Base-by-base conservation (phyloP, 2,888 invertebrate species). In the Oithona nana region DNA sequence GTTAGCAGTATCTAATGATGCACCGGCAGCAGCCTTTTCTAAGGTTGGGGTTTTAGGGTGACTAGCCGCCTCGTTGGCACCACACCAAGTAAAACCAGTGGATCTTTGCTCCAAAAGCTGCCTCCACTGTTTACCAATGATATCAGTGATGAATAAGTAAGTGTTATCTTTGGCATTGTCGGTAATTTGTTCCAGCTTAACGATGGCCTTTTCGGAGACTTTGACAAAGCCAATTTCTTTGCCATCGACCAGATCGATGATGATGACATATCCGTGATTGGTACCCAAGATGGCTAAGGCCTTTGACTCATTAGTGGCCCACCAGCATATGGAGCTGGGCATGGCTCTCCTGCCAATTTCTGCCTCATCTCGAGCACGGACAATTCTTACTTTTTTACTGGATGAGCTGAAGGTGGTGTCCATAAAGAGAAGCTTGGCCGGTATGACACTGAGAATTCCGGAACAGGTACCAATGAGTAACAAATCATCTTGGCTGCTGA, bases 261-360 rank as follows among this genome's bases (percentile, higher is more conserved):
- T 26, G 28, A 59, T 59, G 26, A 59, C n/a, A 59, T 8, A 22
- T 24, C 59, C 59, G 8, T 59, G 48, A 22, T 48, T 22, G 4
- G 59, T 59, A 13, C 59, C 59, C 16, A 59, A 20, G 59, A 59
- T 39, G n/a, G 49, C 59, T 13, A 49, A 24, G 49, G 59, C 24
- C 22, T 48, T 16, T 22, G 24, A 24, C 16, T 59, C 59, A 2
- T 28, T 24, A 24, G 39, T 48, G 59, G 39, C 29, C 59, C 59
- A 59, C 59, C 59, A 59, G 29, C 39, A 39, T 11, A 39, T 39
- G 39, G 39, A 6, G 39, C 16, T 39, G 16, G 39, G 39, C 39
- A 39, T 39, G 6, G 39, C 39, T 11, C 39, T 6, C 39, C 39
- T 39, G 8, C 8, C 39, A 6, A 39, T 39, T 39, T 39, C 39